Conservation (phyloP, 2,797 vertebrate species). For the Poeciliopsis gracilis region DNA sequence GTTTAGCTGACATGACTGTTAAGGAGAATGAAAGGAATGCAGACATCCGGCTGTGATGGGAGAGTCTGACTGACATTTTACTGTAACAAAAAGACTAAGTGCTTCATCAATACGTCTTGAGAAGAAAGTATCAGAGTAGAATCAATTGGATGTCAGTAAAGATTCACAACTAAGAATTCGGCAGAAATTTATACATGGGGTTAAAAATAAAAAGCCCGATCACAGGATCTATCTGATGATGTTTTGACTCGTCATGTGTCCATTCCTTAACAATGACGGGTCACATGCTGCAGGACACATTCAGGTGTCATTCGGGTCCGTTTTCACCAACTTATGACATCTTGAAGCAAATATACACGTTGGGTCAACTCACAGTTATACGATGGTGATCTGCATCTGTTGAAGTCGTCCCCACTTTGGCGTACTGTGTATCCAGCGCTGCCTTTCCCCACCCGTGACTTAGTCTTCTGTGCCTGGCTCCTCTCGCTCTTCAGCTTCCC, state of each 20-base stretch:
- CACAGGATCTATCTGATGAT: neutral
- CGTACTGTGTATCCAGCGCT: conserved; percentile 80
- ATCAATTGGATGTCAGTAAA: neutral
- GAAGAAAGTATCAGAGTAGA: conserved; percentile 8
- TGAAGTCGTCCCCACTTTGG: conserved; percentile 75
- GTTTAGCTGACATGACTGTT: conserved; percentile 65
- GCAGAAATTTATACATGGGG: no score
- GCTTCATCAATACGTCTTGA: neutral
- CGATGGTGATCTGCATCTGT: conserved; percentile 82
- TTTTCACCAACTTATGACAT: neutral
- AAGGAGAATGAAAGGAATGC: conserved; percentile 72
- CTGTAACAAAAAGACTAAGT: neutral
- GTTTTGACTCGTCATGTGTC: neutral
- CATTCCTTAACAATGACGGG: conserved; percentile 17
- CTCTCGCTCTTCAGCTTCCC: conserved; percentile 91
- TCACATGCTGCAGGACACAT: conserved; percentile 14
- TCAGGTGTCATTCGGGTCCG: neutral
- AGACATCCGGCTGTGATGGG: conserved; percentile 16
- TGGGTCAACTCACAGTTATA: conserved; percentile 86
- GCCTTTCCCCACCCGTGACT: conserved; percentile 86
- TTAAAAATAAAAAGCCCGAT: neutral
- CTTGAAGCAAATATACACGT: neutral
- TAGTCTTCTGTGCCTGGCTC: conserved; percentile 88
- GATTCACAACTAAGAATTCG: conserved; percentile 6
- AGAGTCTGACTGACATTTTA: conserved; percentile 17